Evolutionary conservation across 2,888 invertebrate genomes (phyloP).

Genomic region (Chrysopilus asiliformis): DNA sequence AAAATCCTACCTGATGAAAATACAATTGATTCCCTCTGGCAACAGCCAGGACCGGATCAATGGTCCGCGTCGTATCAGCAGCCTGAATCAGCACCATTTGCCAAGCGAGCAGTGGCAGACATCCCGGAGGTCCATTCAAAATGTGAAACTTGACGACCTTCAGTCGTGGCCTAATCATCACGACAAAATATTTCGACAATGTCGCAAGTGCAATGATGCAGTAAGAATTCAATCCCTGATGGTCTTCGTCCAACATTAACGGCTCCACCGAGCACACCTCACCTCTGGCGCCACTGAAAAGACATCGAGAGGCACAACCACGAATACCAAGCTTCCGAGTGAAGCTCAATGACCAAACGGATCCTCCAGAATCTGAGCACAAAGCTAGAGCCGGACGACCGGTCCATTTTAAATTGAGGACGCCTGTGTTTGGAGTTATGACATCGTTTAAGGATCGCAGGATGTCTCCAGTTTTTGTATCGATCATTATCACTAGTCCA

Average conservation of each 20-base stretch:
- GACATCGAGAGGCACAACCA: constrained; percentile 78
- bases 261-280: constrained; percentile 75
- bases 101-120: constrained; percentile 86
- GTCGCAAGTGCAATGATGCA: constrained; percentile 87
- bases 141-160: constrained; percentile 66
- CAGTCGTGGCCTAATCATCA: constrained; percentile 62
- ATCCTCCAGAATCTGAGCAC: constrained; percentile 86
- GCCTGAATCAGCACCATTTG: constrained; percentile 76
- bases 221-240: constrained; percentile 56
- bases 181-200: constrained; percentile 66
- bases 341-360: constrained; percentile 87
- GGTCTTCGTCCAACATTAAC: constrained; percentile 37
- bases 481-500: constrained; percentile 84
- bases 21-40: constrained; percentile 72
- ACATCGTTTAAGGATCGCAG: constrained; percentile 62
- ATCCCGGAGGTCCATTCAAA: constrained; percentile 57
- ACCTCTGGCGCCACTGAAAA: constrained; percentile 94
- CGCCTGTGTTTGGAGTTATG: constrained; percentile 71
- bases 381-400: constrained; percentile 61
- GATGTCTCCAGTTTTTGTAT: constrained; percentile 65
- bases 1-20: constrained; percentile 74
- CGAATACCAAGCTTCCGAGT: constrained; percentile 77
- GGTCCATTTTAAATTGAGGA: constrained; percentile 54
- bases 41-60: constrained; percentile 80
- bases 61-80: constrained; percentile 47